Conservation (phyloP, 2,888 invertebrate species). For the Caenorhabditis sp. region DNA sequence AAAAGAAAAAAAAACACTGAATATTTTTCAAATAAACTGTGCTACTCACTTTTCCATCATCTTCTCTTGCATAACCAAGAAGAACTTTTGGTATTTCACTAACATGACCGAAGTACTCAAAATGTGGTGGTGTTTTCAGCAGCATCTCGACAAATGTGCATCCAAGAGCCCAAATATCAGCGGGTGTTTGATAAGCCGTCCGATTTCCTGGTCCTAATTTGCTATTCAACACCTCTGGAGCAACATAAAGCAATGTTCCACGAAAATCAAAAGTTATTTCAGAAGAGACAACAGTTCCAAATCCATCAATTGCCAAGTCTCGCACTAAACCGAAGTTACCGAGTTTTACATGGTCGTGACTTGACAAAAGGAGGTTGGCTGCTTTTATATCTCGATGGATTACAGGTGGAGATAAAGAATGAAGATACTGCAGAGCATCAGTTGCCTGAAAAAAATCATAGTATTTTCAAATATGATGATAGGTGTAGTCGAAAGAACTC, state of each 20-base stretch:
- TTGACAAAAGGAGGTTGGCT: conserved; percentile 54
- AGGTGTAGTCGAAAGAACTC: no score
- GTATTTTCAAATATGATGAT: no score
- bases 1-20: neutral
- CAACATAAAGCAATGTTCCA: conserved; percentile 54
- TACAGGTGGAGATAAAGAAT: conserved; percentile 45
- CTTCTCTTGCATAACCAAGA: conserved; percentile 39
- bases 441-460: conserved; percentile 40
- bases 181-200: conserved; percentile 50
- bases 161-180: conserved; percentile 59
- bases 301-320: conserved; percentile 57
- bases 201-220: conserved; percentile 53
- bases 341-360: conserved; percentile 52
- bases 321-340: conserved; percentile 60
- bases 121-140: conserved; percentile 54
- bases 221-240: conserved; percentile 57
- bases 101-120: conserved; percentile 55
- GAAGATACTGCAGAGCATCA: conserved; percentile 54
- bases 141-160: conserved; percentile 62
- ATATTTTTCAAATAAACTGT: neutral
- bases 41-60: conserved; percentile 28
- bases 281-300: conserved; percentile 54
- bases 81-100: conserved; percentile 47
- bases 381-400: conserved; percentile 59
- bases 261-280: conserved; percentile 58